These are phyloP conservation scores for Smithornis capensis DNA, from an alignment of 2,113 vertebrate species.

Conservation along the genomic window DNA sequence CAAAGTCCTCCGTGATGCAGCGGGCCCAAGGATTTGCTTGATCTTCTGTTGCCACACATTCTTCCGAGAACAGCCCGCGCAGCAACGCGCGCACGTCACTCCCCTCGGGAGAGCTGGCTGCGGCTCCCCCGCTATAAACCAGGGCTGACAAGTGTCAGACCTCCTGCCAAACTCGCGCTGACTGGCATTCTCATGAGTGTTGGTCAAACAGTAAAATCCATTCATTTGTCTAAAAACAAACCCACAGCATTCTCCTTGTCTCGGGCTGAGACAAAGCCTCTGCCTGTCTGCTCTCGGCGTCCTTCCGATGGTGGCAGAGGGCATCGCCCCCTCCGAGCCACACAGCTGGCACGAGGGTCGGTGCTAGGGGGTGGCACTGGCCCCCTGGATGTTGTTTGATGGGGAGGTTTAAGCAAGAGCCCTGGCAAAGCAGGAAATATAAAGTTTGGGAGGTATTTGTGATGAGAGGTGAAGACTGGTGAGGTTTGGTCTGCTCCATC, in stretches of 20 bases:
- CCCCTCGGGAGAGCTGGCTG: not conserved
- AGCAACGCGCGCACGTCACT: not conserved
- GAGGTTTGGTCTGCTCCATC: not conserved
- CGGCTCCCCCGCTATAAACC: not conserved
- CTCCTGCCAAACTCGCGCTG: not conserved
- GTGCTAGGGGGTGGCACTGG: not conserved
- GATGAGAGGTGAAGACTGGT: not conserved
- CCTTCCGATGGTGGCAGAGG: not conserved
- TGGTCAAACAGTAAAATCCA: constrained; percentile 19
- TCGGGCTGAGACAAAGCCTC: not conserved
- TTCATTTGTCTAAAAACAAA: not conserved
- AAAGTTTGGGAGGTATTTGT: not conserved
- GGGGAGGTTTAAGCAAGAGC: not conserved
- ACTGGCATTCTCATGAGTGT: not conserved
- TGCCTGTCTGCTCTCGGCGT: not conserved
- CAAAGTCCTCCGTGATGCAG: not conserved
- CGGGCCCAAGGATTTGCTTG: not conserved
- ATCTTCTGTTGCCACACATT: not conserved
- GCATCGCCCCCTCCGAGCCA: not conserved
- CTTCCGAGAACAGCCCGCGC: not conserved
- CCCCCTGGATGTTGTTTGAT: fast-evolving
- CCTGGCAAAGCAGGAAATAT: not conserved
- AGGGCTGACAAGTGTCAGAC: not conserved
- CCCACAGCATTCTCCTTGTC: not conserved
- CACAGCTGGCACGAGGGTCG: fast-evolving